Evolutionary conservation across 2,113 vertebrate genomes (phyloP).

Genomic region (Panthera tigris): DNA sequence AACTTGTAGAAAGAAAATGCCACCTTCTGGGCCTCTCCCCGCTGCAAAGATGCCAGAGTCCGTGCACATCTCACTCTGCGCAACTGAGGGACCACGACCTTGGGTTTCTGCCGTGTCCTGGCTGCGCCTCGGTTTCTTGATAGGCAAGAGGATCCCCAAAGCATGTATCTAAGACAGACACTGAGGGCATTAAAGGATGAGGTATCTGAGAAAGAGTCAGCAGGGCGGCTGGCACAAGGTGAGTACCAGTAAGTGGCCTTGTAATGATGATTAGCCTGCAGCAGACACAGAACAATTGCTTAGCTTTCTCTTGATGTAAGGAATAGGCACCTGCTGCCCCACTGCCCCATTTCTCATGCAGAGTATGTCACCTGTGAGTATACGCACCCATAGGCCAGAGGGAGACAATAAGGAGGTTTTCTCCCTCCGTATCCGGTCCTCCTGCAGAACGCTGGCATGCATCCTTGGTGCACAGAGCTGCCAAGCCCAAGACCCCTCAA

Average conservation of each 20-base stretch:
- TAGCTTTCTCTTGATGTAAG: not conserved
- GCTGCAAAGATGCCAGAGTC: not conserved
- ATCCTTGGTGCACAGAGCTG: not conserved
- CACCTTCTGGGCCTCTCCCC: not conserved
- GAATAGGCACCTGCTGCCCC: not conserved
- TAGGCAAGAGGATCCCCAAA: not conserved
- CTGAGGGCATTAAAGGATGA: accelerated
- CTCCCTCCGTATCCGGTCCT: not conserved
- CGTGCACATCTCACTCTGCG: not conserved
- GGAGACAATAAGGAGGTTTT: not conserved
- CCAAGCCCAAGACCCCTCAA: not conserved
- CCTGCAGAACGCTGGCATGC: not conserved
- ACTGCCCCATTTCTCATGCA: not conserved
- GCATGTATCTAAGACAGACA: not conserved
- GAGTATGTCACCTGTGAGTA: accelerated
- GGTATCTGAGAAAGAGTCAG: not conserved
- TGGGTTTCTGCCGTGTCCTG: not conserved
- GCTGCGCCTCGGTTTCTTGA: not conserved
- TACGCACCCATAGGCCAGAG: not conserved
- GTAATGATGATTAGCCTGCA: not conserved
- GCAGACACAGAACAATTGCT: not conserved
- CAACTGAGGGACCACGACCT: not conserved
- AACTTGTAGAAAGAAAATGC: not conserved
- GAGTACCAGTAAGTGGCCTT: not conserved
- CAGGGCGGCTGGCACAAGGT: not conserved